Evolutionary conservation across 2,113 vertebrate species (phyloP), one percentile per base, ranked within the genome.

Genomic region (Ellobius talpinus): DNA sequence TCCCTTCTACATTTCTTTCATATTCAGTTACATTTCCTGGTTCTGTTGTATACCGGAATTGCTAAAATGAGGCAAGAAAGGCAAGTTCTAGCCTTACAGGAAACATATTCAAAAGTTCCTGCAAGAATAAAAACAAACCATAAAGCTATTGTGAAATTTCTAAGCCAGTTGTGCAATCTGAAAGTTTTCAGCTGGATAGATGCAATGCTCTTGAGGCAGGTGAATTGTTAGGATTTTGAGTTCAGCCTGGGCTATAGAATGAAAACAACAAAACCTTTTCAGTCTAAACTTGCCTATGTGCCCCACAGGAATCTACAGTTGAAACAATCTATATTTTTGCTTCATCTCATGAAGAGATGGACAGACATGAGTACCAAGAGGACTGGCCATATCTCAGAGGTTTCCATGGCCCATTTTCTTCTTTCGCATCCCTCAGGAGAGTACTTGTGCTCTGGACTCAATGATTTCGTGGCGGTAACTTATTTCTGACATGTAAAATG

Each of bases 51-150:
- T 31, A 23, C 29, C 39, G 85, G 63, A 95, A 93, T 55, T 89
- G 36, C 31, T 63, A 65, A 89, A 82, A 94, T 91, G 93, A 42
- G 45, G 81, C 88, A 97, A 91, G 82, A 93, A 94, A 87, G 58
- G 45, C 13, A 33, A 55, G 63, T 23, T 66, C 47, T 73, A 65
- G n/a, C 39, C 45, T 91, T 72, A 74, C 70, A 13, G 47, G 36
- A 93, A 97, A 91, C 77, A 65, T 89, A 72, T 52, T 94, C 13
- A 29, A 63, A 90, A 39, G 21, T 87, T 87, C 50, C 65, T 31
- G 29, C 23, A 72, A 58, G 66, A 63, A 63, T n/a, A 74, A 87
- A 92, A 87, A 93, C 39, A 29, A 58, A 3, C 50, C 68, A 72
- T 19, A 72, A 93, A 85, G 21, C 9, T 21, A 6, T 81, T 96